Base-by-base conservation (phyloP, 2,113 vertebrate species). In the Bombycilla garrulus region DNA sequence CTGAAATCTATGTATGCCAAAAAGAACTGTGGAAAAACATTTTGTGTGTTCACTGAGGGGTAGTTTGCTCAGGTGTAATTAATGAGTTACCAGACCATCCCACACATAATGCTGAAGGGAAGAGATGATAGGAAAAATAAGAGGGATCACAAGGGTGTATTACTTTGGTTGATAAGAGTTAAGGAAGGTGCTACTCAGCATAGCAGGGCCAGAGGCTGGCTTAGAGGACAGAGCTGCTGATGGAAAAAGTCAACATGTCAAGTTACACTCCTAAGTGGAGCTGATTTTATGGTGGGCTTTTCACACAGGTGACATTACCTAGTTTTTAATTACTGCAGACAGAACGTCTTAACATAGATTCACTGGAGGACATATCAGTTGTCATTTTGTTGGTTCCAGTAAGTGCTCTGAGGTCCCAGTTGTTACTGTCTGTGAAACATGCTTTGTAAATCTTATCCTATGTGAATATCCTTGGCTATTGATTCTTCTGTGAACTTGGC, bases 351-450 rank as follows among this genome's bases (percentile, higher is more conserved):
- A 92, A 71, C 93, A 81, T n/a, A 66, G 88, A 94, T 88, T 90
- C 92, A 95, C 88, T 86, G 79, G 92, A 94, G 95, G 82, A 95
- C 88, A 81, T 88, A 95, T 93, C 94, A 95, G 85, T 90, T 96
- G 90, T 94, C 93, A 92, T 97, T 97, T 92, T 90, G 79, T 91
- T 96, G 94, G 93, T 96, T 96, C 86, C 92, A 88, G 93, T 93
- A 96, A 95, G 81, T 80, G 78, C 79, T 96, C 78, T 0, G 64
- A 94, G 85, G 90, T 94, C 93, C 60, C 90, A 74, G 90, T 95
- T 93, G 90, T 96, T 96, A 88, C 90, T 94, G 83, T 50, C 85
- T 90, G 85, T 86, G 88, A 96, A 96, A 79, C 90, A 90, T 83
- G 66, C 77, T 57, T 78, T 96, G 86, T 92, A 92, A 96, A 96